Conservation (phyloP, 2,113 vertebrate species). For the Chrysochloris asiatica region DNA sequence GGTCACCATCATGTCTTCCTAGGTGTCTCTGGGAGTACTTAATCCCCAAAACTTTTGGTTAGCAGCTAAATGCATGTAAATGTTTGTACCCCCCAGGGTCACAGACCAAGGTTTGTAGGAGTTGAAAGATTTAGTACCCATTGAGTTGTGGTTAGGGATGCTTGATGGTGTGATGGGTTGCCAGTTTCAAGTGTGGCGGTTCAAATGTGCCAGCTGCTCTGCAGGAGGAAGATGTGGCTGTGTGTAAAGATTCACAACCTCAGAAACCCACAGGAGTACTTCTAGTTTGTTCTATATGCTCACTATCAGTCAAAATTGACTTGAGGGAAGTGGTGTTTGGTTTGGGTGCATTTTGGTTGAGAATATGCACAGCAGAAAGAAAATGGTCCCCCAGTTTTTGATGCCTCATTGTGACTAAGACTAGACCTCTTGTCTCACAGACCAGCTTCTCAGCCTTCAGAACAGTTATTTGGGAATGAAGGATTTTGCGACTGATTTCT, state of each 20-base stretch:
- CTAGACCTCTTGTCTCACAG: neutral
- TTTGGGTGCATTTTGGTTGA: too few relatives aligned
- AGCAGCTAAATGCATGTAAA: neutral
- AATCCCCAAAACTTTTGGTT: neutral
- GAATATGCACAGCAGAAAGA: neutral
- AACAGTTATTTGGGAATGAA: neutral
- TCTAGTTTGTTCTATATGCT: too few relatives aligned
- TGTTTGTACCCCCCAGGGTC: neutral
- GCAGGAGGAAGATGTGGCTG: too few relatives aligned
- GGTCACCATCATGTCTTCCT: neutral
- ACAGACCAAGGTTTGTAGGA: neutral
- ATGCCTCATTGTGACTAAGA: neutral
- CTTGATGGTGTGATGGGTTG: too few relatives aligned
- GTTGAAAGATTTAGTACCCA: neutral
- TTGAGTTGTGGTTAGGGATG: neutral
- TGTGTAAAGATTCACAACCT: too few relatives aligned
- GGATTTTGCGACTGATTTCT: constrained; percentile 18
- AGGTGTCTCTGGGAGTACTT: neutral
- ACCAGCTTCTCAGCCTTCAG: neutral
- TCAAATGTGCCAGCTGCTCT: too few relatives aligned
- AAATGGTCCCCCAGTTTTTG: neutral
- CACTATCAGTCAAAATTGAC: too few relatives aligned
- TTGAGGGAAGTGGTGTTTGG: too few relatives aligned
- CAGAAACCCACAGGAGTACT: too few relatives aligned
- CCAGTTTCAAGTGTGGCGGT: too few relatives aligned